Evolutionary conservation across 2,888 invertebrate genomes (phyloP).

Genomic region (Euproctis similis): DNA sequence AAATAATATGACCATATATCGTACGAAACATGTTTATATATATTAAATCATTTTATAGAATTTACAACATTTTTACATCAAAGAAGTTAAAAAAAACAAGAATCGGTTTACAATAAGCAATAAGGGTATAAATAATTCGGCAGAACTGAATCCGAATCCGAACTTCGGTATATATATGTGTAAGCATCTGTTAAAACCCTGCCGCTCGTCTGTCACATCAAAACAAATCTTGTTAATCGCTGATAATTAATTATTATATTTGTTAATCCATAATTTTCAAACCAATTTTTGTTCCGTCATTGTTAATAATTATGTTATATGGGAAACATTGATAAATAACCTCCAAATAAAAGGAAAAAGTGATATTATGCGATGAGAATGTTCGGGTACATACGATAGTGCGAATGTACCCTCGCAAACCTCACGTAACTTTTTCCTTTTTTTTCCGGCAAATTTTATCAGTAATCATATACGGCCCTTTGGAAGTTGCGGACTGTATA

Average conservation of each 20-base stretch:
- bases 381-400: conserved; percentile 53
- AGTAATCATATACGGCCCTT: conserved; percentile 55
- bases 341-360: conserved; percentile 62
- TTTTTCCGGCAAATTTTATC: conserved; percentile 39
- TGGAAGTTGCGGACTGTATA: conserved; percentile 70
- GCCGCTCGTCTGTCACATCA: conserved; percentile 40
- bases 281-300: conserved; percentile 19
- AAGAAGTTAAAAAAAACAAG: conserved; percentile 15
- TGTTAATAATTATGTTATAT: conserved; percentile 27
- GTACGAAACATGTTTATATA: conserved; percentile 25
- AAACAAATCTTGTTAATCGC: conserved; percentile 22
- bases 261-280: conserved; percentile 14
- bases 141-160: conserved; percentile 19
- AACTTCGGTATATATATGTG: conserved; percentile 23
- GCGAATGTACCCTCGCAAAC: conserved; percentile 58
- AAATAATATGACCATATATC: conserved; percentile 31
- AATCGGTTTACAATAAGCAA: conserved; percentile 18
- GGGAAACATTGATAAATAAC: conserved; percentile 56
- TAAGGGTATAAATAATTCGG: conserved; percentile 26
- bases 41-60: conserved; percentile 30
- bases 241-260: conserved; percentile 12
- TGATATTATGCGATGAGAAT: conserved; percentile 38
- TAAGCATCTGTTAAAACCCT: conserved; percentile 26
- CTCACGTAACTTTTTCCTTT: conserved; percentile 56
- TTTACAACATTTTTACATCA: conserved; percentile 27